Conservation (phyloP, 1,140 invertebrate species). For the Ooceraea biroi region DNA sequence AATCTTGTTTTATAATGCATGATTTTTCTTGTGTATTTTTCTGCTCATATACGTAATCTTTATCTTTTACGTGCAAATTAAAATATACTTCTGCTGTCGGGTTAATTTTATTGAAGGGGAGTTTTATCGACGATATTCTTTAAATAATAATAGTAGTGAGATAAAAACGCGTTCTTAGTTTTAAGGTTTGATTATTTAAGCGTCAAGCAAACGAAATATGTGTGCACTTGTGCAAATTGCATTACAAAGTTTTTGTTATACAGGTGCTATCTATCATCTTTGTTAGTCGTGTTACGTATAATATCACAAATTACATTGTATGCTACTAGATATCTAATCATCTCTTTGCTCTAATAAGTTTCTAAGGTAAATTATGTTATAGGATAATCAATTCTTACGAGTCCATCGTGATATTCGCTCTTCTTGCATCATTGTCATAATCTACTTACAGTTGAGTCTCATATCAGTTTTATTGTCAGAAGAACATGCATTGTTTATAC, state of each 20-base stretch:
- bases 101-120: neutral
- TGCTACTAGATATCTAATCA: neutral
- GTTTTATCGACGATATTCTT: neutral
- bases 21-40: neutral
- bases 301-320: neutral
- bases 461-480: conserved; percentile 33
- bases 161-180: neutral
- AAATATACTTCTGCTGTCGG: neutral
- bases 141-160: neutral
- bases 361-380: neutral
- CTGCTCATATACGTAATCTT: too few species aligned
- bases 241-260: neutral
- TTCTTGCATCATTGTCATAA: conserved; percentile 35
- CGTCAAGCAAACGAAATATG: conserved; percentile 24
- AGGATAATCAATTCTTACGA: conserved; percentile 4
- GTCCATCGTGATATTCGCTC: conserved; percentile 15
- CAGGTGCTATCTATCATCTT: conserved; percentile 2
- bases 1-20: neutral
- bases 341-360: conserved; percentile 36
- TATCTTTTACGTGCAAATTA: neutral
- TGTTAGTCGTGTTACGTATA: neutral
- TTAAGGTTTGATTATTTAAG: conserved; percentile 28
- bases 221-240: neutral
- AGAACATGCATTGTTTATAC: conserved; percentile 6
- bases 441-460: conserved; percentile 34